These are phyloP conservation scores for Ranitomeya variabilis DNA, from an alignment of 2,113 vertebrate species.

Conservation along the genomic window DNA sequence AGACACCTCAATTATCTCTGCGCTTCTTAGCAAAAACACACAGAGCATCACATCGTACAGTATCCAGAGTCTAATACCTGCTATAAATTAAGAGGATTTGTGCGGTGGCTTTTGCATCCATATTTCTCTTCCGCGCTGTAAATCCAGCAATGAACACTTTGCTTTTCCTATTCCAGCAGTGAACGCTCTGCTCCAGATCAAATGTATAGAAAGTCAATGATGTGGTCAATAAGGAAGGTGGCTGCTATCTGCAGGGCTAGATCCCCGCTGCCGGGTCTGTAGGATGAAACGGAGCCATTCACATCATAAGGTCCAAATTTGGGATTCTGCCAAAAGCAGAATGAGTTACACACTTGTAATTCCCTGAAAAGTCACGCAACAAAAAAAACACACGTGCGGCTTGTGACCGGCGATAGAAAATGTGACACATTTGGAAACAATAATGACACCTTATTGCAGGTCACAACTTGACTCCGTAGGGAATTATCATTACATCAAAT, in stretches of 20 bases:
- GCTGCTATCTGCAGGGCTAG: neutral
- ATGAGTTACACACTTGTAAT: too few species aligned
- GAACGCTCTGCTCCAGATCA: neutral
- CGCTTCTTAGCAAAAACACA: slow-evolving; percentile 4
- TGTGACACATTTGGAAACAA: too few species aligned
- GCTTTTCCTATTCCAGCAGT: neutral
- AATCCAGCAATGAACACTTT: neutral
- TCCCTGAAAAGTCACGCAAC: too few species aligned
- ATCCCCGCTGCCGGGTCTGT: neutral
- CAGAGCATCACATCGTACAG: slow-evolving; percentile 9
- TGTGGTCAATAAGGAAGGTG: neutral
- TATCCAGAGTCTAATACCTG: neutral
- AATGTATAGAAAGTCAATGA: neutral
- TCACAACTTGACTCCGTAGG: too few species aligned
- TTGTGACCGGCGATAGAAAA: too few species aligned
- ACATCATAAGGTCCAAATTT: too few species aligned
- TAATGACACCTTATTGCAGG: too few species aligned
- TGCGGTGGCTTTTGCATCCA: slow-evolving; percentile 14
- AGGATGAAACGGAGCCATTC: neutral
- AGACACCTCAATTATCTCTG: slow-evolving; percentile 15
- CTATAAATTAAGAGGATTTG: slow-evolving; percentile 23
- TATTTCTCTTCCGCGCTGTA: slow-evolving; percentile 1
- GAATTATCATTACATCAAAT: too few species aligned
- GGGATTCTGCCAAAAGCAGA: too few species aligned
- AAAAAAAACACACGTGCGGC: too few species aligned